These are phyloP conservation scores for Lepidocyrtoides sp. DNA, from an alignment of 2,888 invertebrate species.

Conservation along the genomic window DNA sequence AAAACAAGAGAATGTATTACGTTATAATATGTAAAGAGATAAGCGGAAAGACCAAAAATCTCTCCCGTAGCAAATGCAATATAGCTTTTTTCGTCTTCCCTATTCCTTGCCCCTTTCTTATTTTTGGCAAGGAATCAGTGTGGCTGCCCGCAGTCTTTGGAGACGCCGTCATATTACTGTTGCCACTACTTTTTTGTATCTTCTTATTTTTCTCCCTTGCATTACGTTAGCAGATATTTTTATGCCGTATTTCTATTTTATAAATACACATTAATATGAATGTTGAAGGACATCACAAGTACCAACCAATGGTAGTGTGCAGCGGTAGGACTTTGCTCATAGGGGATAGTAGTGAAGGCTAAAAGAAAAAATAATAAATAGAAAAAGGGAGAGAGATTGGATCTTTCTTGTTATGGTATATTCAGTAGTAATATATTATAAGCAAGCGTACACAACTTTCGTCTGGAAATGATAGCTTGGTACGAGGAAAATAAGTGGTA, in stretches of 20 bases:
- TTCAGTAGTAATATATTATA: conserved; percentile 4
- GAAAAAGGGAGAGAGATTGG: neutral
- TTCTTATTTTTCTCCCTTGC: conserved; percentile 34
- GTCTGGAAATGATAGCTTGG: conserved; percentile 58
- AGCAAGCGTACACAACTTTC: conserved; percentile 24
- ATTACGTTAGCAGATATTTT: conserved; percentile 37
- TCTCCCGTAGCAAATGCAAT: conserved; percentile 38
- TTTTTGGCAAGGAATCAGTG: conserved; percentile 69
- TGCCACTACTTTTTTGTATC: conserved; percentile 40
- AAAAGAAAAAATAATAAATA: neutral
- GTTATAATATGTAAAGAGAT: conserved; percentile 20
- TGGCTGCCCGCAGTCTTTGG: conserved; percentile 62
- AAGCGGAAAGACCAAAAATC: neutral
- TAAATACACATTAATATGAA: conserved; percentile 74
- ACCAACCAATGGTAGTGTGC: neutral
- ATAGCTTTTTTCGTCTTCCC: neutral
- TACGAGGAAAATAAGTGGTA: neutral
- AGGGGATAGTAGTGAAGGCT: neutral
- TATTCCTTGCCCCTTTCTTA: conserved; percentile 4
- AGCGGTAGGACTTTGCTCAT: neutral
- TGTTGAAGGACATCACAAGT: conserved; percentile 67
- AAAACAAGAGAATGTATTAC: conserved; percentile 8
- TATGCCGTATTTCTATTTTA: conserved; percentile 39
- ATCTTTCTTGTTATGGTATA: conserved; percentile 15
- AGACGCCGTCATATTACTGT: conserved; percentile 39